Conservation (phyloP, 1,140 invertebrate genomes). For the Neotoxoptera formosana region DNA sequence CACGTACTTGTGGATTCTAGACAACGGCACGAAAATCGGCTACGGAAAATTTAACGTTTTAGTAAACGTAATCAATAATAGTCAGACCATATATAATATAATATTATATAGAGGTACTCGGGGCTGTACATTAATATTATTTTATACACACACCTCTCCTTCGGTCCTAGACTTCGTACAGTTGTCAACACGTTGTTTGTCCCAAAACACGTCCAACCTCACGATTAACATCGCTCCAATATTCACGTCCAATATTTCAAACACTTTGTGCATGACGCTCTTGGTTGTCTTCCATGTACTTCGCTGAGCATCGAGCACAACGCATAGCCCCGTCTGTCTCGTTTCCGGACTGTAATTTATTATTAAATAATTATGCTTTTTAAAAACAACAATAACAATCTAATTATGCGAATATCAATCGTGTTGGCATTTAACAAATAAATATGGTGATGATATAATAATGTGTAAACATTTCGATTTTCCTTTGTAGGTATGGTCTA, state of each 20-base stretch:
- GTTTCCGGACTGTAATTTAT: conserved; percentile 68
- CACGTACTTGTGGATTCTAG: conserved; percentile 75
- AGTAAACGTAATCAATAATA: not conserved
- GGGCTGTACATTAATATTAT: not conserved
- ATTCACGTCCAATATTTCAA: conserved; percentile 66
- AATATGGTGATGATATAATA: too few species aligned
- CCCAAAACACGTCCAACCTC: conserved; percentile 77
- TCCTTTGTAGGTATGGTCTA: too few species aligned
- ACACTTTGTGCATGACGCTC: conserved; percentile 69
- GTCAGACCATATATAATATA: not conserved
- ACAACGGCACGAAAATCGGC: conserved; percentile 71
- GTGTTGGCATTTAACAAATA: not conserved
- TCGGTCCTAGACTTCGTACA: conserved; percentile 73
- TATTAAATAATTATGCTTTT: too few species aligned
- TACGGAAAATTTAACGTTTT: conserved; percentile 61
- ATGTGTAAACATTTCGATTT: too few species aligned
- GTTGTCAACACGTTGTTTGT: conserved; percentile 75
- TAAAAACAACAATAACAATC: not conserved
- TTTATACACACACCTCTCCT: conserved; percentile 68
- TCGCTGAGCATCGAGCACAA: conserved; percentile 72
- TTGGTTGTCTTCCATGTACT: conserved; percentile 71
- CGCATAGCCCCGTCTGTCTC: conserved; percentile 67
- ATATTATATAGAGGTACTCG: not conserved
- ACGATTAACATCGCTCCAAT: conserved; percentile 70
- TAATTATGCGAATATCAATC: not conserved